Evolutionary conservation across 2,888 invertebrate genomes (phyloP), one percentile per base, ranked within the genome.

Genomic region (Chrysolina americana): DNA sequence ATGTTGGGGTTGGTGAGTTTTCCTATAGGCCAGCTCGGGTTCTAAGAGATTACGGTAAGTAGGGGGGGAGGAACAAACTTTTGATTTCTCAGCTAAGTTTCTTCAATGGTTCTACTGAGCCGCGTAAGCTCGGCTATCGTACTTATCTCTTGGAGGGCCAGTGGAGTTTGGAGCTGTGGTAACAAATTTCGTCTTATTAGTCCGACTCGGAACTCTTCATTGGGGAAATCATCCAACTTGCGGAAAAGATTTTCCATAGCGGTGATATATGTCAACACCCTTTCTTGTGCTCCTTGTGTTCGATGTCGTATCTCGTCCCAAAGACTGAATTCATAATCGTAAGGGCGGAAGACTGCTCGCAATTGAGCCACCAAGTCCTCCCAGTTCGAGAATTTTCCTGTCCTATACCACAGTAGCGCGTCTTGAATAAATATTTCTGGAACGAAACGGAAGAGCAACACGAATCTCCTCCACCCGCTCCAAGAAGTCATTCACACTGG

Each of bases 121-220:
- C 44, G 44, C 15, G 5, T 13, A 44, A 44, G 44, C 6, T 41
- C 41, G 5, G 41, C 41, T 10, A 41, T 41, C 6, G 5, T 5
- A 10, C 10, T 41, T 5, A 41, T 41, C 10, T 41, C 41, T 41
- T 41, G 41, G 5, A 41, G 41, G 10, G 41, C n/a, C 10, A 66
- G n/a, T 15, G 36, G 47, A 13, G 70, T 62, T 65, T 70, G 59
- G 11, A 64, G 6, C 5, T 65, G 47, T 6, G 73, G 73, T 13
- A 69, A n/a, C 5, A 73, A 28, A 47, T 73, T 73, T 73, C 69
- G 62, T 28, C 44, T 50, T 21, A 73, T 69, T 13, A 69, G 36
- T 13, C 68, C 28, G 13, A 73, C 36, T 36, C 53, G 5, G 6
- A 1, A 13, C 70, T 9, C 48, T 48, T 11, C 73, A 23, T 50